Evolutionary conservation across 1,140 invertebrate genomes (phyloP).

Genomic region (Nephotettix cincticeps): DNA sequence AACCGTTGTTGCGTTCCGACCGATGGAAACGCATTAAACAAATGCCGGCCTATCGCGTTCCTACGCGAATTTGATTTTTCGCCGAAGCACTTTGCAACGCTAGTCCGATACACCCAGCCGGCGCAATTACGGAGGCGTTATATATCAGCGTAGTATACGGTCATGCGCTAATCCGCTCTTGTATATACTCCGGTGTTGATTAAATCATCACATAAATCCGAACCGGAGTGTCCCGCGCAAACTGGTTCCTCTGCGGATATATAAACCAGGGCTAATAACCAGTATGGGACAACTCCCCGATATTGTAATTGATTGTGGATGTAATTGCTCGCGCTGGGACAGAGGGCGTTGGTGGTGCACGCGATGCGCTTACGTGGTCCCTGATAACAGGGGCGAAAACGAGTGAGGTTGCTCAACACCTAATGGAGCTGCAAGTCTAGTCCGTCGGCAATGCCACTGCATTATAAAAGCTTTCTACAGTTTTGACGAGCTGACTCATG

Average conservation of each 20-base stretch:
- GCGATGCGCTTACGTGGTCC: too few species aligned
- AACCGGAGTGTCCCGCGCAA: constrained; percentile 1
- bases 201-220: neutral
- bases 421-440: too few species aligned
- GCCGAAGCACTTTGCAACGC: neutral
- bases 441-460: too few species aligned
- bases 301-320: neutral
- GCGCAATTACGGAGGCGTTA: neutral
- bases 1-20: neutral
- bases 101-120: too few species aligned
- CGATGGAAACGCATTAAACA: neutral
- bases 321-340: neutral
- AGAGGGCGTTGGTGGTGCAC: too few species aligned
- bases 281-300: neutral
- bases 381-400: too few species aligned
- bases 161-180: neutral
- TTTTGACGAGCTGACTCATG: too few species aligned
- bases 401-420: too few species aligned
- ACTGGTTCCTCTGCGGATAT: constrained; percentile 1
- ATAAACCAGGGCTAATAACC: neutral
- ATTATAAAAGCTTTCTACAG: too few species aligned
- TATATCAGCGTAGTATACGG: neutral
- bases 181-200: neutral
- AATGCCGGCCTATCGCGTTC: neutral
- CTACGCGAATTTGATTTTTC: constrained; percentile 5